Conservation (phyloP, 2,888 invertebrate genomes). For the Macrophya alboannulata region DNA sequence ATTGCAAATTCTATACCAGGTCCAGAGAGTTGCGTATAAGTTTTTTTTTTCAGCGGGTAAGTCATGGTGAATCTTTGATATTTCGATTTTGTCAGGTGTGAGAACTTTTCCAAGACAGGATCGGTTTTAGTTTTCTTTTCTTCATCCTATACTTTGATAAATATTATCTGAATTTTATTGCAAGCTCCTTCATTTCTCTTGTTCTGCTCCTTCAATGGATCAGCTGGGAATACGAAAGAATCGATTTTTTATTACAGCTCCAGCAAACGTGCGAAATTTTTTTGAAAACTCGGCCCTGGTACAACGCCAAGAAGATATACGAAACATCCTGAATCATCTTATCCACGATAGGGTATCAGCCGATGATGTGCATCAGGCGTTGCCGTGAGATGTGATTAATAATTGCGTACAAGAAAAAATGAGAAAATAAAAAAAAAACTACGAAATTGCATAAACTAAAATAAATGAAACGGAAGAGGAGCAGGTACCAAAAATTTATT, state of each 20-base stretch:
- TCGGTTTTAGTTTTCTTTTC: too few species aligned
- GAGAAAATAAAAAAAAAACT: background rate
- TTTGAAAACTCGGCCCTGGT: background rate
- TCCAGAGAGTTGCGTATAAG: constrained; percentile 93
- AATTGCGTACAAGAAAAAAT: background rate
- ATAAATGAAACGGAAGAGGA: background rate
- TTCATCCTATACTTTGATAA: too few species aligned
- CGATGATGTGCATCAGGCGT: background rate
- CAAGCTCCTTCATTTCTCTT: too few species aligned
- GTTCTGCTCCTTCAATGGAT: too few species aligned
- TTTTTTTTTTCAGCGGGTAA: constrained; percentile 24
- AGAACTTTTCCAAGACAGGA: too few species aligned
- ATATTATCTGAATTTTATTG: too few species aligned
- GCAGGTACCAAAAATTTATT: background rate
- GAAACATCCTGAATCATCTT: background rate
- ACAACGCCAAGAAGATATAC: background rate
- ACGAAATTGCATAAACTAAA: background rate
- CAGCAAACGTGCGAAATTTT: background rate
- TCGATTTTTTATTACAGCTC: background rate
- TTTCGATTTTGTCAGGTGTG: too few species aligned
- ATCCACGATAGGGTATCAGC: constrained; percentile 4
- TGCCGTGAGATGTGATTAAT: background rate
- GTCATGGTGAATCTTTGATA: background rate
- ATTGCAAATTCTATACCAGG: constrained; percentile 93
- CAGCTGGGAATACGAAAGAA: background rate